These are phyloP conservation scores for Cephus spinipes DNA, from an alignment of 2,888 invertebrate species.

Conservation along the genomic window DNA sequence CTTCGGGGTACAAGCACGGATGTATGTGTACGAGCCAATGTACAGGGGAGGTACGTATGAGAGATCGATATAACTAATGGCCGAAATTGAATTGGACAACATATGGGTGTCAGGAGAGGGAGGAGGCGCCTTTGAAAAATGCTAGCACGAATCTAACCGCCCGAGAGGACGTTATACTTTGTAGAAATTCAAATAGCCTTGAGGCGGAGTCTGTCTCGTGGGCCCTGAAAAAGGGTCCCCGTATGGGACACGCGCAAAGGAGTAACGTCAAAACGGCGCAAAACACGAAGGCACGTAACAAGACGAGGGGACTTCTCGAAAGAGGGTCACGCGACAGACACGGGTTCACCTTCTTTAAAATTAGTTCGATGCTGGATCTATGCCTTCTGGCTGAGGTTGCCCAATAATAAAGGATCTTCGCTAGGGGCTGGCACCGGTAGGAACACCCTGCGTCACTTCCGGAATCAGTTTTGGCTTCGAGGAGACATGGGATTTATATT, in stretches of 20 bases:
- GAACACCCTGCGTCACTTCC: background rate
- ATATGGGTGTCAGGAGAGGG: conserved; percentile 54
- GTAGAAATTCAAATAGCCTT: background rate
- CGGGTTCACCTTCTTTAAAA: background rate
- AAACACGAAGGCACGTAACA: background rate
- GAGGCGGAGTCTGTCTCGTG: background rate
- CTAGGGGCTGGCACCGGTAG: background rate
- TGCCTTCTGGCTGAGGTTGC: background rate
- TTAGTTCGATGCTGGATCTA: background rate
- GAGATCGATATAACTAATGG: conserved; percentile 65
- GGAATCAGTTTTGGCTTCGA: background rate
- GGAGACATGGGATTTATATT: background rate
- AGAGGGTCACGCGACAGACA: background rate
- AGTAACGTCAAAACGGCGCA: background rate
- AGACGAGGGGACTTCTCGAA: background rate
- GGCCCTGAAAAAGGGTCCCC: background rate
- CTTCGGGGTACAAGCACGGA: conserved; percentile 25
- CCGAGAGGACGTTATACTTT: background rate
- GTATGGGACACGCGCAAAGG: background rate
- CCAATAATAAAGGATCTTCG: background rate
- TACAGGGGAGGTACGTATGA: conserved; percentile 44
- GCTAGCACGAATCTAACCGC: background rate
- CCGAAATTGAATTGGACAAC: conserved; percentile 59
- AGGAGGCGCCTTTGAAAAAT: background rate
- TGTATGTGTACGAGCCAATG: conserved; percentile 10